phyloP scores from a whole-genome alignment of 2,113 vertebrate genomes.

The Hippocampus barbouri region DNA sequence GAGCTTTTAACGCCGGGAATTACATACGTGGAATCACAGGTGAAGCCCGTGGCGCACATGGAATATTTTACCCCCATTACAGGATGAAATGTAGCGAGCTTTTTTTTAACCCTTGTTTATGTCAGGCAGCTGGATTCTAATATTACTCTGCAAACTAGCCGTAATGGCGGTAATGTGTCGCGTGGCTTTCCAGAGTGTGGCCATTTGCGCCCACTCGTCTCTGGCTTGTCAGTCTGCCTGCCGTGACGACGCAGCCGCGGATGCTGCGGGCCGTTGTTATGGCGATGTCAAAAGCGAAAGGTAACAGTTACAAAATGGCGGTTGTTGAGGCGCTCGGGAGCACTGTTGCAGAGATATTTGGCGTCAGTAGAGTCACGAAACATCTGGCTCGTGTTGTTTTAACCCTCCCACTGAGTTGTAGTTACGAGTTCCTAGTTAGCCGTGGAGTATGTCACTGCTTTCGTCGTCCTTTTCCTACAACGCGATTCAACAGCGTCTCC shows the following conservation, averaged over 20 bases:
- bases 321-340: conserved; percentile 64
- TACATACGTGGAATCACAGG: conserved; percentile 69
- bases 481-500: conserved; percentile 1
- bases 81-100: conserved; percentile 56
- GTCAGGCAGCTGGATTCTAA: conserved; percentile 50
- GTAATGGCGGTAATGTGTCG: conserved; percentile 20
- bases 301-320: conserved; percentile 78
- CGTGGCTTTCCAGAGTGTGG: conserved; percentile 17
- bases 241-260: conserved; percentile 59
- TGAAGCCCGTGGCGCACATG: conserved; percentile 59
- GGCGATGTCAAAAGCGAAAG: conserved; percentile 79
- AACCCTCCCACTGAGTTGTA: neutral
- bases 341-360: conserved; percentile 57
- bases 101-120: conserved; percentile 54
- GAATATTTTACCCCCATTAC: conserved; percentile 39
- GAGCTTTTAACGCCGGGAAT: conserved; percentile 67
- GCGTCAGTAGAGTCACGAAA: conserved; percentile 53
- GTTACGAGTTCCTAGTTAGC: neutral
- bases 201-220: conserved; percentile 18
- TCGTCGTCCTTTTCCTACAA: neutral
- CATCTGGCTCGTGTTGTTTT: neutral
- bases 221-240: conserved; percentile 37
- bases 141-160: conserved; percentile 54
- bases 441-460: neutral
- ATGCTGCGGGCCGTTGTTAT: conserved; percentile 76